These are phyloP conservation scores for Chelonus insularis DNA, from an alignment of 1,140 invertebrate genomes.

Conservation along the genomic window DNA sequence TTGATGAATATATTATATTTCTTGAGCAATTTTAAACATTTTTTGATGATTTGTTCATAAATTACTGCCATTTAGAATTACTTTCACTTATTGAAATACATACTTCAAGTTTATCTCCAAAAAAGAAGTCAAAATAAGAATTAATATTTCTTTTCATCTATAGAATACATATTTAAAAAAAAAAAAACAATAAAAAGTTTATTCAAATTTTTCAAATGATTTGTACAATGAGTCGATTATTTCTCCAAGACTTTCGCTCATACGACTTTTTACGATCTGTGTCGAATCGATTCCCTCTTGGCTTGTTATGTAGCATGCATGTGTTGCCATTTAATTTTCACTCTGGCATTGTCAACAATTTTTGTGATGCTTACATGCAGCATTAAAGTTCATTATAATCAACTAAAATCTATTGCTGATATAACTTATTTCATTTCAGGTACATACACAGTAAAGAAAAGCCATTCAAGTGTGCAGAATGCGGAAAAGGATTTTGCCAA, in stretches of 20 bases:
- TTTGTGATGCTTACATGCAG: neutral
- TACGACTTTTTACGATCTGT: conserved; percentile 31
- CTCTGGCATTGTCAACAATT: neutral
- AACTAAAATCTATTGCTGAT: neutral
- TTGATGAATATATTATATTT: too few relatives aligned
- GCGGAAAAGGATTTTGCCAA: conserved; percentile 97
- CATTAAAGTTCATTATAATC: neutral
- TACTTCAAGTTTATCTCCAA: too few relatives aligned
- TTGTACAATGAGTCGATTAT: conserved; percentile 52
- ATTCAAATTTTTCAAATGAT: neutral
- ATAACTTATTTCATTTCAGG: conserved; percentile 60
- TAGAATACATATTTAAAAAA: too few relatives aligned
- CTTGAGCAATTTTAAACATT: too few relatives aligned
- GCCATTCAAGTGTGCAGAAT: conserved; percentile 93
- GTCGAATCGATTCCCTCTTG: conserved; percentile 30
- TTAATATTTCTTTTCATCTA: too few relatives aligned
- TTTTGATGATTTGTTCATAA: too few relatives aligned
- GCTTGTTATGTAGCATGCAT: conserved; percentile 30
- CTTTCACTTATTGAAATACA: too few relatives aligned
- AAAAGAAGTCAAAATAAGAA: too few relatives aligned
- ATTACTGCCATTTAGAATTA: too few relatives aligned
- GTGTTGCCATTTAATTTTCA: conserved; percentile 31
- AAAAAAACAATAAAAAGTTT: too few relatives aligned
- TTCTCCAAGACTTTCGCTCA: conserved; percentile 24
- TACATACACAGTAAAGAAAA: conserved; percentile 98